Percentiles rank a stretch among this genome's conserved stretches.
Evolutionary conservation across 2,113 vertebrate genomes (phyloP).

Genomic region (Haemorhous mexicanus): DNA sequence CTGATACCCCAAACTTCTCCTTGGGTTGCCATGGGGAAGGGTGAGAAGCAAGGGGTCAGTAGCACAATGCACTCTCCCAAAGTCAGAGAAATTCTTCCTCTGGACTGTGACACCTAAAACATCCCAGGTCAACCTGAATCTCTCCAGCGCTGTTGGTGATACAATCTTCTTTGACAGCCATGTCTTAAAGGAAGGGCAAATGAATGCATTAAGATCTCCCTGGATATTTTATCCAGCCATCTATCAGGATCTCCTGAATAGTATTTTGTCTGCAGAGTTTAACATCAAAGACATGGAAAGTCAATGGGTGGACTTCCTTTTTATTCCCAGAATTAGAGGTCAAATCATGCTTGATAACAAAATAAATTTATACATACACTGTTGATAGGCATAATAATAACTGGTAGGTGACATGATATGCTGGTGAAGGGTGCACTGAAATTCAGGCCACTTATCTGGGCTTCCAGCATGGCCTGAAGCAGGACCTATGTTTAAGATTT

Average conservation of each 20-base stretch:
- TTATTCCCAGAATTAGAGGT: constrained; percentile 1
- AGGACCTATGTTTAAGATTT: constrained; percentile 48
- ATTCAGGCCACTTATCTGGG: constrained; percentile 45
- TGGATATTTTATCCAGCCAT: constrained; percentile 35
- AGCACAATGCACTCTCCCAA: background rate
- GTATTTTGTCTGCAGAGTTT: constrained; percentile 28
- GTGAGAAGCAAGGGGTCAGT: background rate
- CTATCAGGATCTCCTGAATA: background rate
- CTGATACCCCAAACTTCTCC: background rate
- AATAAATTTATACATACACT: background rate
- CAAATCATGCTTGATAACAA: background rate
- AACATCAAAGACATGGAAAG: constrained; percentile 21
- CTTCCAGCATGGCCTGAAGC: background rate
- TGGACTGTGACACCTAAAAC: background rate
- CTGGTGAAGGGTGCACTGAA: constrained; percentile 16
- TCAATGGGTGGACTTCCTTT: background rate
- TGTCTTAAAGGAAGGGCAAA: background rate
- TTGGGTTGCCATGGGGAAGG: background rate
- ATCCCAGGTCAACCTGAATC: background rate
- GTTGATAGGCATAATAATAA: constrained; percentile 17
- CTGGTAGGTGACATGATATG: background rate
- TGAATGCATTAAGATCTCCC: constrained; percentile 26
- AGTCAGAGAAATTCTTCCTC: background rate
- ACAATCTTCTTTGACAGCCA: background rate
- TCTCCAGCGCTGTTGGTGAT: background rate